Base-by-base conservation (phyloP, 2,113 vertebrate genomes). In the Uropsilus gracilis region DNA sequence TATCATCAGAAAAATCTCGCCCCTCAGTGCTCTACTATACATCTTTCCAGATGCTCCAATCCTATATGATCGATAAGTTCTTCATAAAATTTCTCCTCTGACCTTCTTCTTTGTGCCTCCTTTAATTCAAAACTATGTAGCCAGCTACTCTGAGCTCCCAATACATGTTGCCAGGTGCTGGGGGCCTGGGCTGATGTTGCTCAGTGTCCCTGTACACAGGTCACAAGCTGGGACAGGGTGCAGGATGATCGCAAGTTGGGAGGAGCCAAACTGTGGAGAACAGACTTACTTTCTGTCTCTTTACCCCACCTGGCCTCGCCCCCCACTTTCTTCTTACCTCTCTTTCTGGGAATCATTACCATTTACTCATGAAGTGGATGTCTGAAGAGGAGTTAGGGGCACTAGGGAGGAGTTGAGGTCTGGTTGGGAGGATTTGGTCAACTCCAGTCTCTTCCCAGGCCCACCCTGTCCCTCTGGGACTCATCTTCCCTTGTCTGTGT, bases 11-110 rank as follows among this genome's bases (percentile, higher is more conserved):
- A 86, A 61, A 78, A 50, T 69, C 24, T 22, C 42, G 18, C 50
- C 48, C 26, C 48, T 86, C 32, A 30, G 0, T 0, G 4, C 46
- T 59, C 50, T 3, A 88, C 57, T 75, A 86, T n/a, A 10, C 53
- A n/a, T 84, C 78, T 55, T 94, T 85, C 80, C 92, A 88, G 88
- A 72, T 50, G 85, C 64, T 82, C 89, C 55, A 61, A 4, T 80
- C 46, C 76, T 50, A 1, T 72, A 89, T 18, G 44, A 37, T 66
- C 83, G 76, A 81, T 66, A 81, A 91, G 30, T 48, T 66, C 87
- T 90, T 72, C 32, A 28, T 89, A 42, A 81, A 61, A 16, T 59
- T 34, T 34, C 18, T n/a, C 78, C 17, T 34, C 30, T 39, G 71
- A 48, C 48, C 37, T 7, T 46, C 32, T 71, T 73, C 14, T 32